Evolutionary conservation across 2,888 invertebrate genomes (phyloP).

Genomic region (Macrostomum cliftonense): DNA sequence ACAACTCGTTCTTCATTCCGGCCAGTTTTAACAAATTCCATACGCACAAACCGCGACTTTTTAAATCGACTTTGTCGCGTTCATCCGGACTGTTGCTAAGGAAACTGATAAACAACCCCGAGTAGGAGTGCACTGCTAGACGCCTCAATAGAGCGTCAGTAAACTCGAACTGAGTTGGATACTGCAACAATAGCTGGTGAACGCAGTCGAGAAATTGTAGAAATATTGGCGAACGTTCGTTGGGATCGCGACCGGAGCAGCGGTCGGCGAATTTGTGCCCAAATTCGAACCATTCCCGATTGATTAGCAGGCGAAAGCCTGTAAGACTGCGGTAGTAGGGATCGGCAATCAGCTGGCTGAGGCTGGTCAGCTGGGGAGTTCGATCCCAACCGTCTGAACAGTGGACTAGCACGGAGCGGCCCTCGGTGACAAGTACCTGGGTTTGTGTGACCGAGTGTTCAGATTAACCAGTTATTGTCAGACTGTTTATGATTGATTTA

Average conservation of each 20-base stretch:
- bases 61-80: no score
- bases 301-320: slow-evolving; percentile 76
- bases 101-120: no score
- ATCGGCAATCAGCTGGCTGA: slow-evolving; percentile 75
- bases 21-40: no score
- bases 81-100: no score
- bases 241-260: slow-evolving; percentile 54
- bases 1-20: no score
- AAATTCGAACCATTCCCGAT: slow-evolving; percentile 89
- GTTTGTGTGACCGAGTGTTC: slow-evolving; percentile 20
- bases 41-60: no score
- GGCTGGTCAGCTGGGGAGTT: slow-evolving; percentile 82
- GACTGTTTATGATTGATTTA: no score
- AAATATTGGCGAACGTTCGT: slow-evolving; percentile 89
- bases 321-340: slow-evolving; percentile 79
- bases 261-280: slow-evolving; percentile 95
- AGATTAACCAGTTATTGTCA: no score
- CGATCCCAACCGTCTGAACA: slow-evolving; percentile 98
- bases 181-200: slow-evolving; percentile 68
- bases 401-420: slow-evolving; percentile 77
- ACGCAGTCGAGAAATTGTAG: slow-evolving; percentile 93
- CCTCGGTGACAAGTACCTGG: slow-evolving; percentile 51
- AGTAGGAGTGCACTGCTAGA: no score
- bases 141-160: slow-evolving; percentile 43
- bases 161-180: slow-evolving; percentile 83